Conservation (phyloP, 2,113 vertebrate species). For the Candoia aspera region DNA sequence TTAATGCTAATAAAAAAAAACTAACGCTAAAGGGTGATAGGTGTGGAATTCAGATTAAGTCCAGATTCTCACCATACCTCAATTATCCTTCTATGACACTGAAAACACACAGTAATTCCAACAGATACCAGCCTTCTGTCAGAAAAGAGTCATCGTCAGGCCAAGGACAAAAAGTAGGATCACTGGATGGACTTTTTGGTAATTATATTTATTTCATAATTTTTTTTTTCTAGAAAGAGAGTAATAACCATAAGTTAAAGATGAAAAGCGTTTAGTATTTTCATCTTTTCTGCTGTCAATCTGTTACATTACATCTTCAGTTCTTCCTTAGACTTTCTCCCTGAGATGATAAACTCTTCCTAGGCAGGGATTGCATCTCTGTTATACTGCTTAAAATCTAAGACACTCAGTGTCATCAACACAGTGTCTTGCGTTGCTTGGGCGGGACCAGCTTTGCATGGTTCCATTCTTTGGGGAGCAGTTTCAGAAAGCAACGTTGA, state of each 20-base stretch:
- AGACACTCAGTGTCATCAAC: not conserved
- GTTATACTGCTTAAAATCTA: not conserved
- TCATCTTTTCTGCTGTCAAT: too few relatives aligned
- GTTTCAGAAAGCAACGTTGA: not conserved
- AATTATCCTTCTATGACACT: constrained; percentile 35
- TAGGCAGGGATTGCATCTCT: not conserved
- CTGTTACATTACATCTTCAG: not conserved
- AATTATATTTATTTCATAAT: constrained; percentile 43
- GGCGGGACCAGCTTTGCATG: not conserved
- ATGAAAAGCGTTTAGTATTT: not conserved
- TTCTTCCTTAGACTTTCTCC: not conserved
- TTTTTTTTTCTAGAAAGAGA: constrained; percentile 28
- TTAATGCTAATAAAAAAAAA: constrained; percentile 39
- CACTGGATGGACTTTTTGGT: constrained; percentile 83
- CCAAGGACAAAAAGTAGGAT: constrained; percentile 56
- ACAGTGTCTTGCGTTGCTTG: not conserved
- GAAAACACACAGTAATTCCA: constrained; percentile 14
- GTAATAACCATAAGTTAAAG: not conserved
- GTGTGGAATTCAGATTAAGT: constrained; percentile 37
- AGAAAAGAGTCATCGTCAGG: constrained; percentile 30
- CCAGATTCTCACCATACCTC: constrained; percentile 21
- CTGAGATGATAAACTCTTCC: not conserved
- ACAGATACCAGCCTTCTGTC: not conserved
- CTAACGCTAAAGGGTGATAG: constrained; percentile 37
- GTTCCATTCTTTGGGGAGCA: not conserved